Percentiles rank a stretch among this genome's conserved stretches.
Evolutionary conservation across 30 jellyfish, hydroid and myxozoan genomes (phyloP).

Genomic region (Hydra vulgaris): DNA sequence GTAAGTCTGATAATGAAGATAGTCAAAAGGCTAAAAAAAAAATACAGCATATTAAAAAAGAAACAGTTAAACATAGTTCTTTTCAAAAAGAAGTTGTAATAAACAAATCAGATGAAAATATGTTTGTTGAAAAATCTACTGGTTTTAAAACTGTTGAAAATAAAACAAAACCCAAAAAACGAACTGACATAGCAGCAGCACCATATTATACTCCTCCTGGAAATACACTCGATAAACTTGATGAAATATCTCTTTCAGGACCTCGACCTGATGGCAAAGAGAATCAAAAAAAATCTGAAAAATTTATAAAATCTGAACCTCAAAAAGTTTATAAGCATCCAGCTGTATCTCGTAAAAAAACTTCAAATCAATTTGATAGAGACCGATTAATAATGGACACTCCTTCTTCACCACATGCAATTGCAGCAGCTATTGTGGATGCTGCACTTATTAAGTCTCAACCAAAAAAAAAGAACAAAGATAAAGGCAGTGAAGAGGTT

Average conservation of each 20-base stretch:
- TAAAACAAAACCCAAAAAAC: slow-evolving; percentile 12
- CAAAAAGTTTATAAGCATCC: background rate
- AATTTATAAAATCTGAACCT: background rate
- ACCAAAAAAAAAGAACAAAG: slow-evolving; percentile 22
- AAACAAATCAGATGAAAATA: slow-evolving; percentile 16
- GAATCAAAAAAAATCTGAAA: slow-evolving; percentile 1
- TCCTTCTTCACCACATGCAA: slow-evolving; percentile 91
- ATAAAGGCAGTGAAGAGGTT: slow-evolving; percentile 48
- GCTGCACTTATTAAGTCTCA: slow-evolving; percentile 73
- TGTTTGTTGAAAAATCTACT: slow-evolving; percentile 11
- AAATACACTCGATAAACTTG: slow-evolving; percentile 61
- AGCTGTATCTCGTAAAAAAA: slow-evolving; percentile 12
- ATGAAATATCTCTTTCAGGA: slow-evolving; percentile 89
- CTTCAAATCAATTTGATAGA: slow-evolving; percentile 23
- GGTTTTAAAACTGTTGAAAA: slow-evolving; percentile 29
- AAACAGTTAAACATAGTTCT: slow-evolving; percentile 3
- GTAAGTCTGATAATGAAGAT: slow-evolving; percentile 22
- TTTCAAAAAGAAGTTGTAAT: slow-evolving; percentile 22
- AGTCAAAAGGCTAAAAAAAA: slow-evolving; percentile 23
- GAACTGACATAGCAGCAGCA: slow-evolving; percentile 18
- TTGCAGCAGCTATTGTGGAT: slow-evolving; percentile 91
- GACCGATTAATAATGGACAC: slow-evolving; percentile 46
- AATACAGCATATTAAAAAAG: slow-evolving; percentile 3
- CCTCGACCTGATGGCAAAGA: slow-evolving; percentile 84
- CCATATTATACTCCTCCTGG: slow-evolving; percentile 8